phyloP scores from a whole-genome alignment of 2,888 invertebrate species.

The Brachylomia viminalis region DNA sequence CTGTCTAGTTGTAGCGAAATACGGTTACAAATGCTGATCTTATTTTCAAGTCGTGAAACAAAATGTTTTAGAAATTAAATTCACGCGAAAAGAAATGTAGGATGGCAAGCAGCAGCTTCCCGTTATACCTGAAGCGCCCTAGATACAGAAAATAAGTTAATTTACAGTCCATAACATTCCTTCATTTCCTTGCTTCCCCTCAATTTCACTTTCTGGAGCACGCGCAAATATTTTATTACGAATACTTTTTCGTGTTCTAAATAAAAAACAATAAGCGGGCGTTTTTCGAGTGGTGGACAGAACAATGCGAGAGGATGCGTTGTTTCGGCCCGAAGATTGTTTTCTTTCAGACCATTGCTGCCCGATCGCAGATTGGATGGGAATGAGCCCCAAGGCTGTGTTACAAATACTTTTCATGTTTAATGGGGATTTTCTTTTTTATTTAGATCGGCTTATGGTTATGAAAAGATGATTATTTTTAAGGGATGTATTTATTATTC shows the following conservation, averaged over 20 bases:
- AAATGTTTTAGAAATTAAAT: constrained; percentile 31
- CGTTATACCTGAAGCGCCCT: constrained; percentile 35
- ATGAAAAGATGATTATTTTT: constrained; percentile 4
- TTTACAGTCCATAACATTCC: constrained; percentile 47
- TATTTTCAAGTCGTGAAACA: constrained; percentile 11
- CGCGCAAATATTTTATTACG: constrained; percentile 62
- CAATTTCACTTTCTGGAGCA: constrained; percentile 65
- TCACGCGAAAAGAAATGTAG: not conserved
- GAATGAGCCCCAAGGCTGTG: constrained; percentile 75
- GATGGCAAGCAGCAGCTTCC: not conserved
- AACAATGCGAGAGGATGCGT: constrained; percentile 68
- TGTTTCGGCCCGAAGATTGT: constrained; percentile 80
- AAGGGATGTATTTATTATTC: not conserved
- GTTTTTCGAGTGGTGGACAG: constrained; percentile 62
- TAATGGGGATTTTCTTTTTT: constrained; percentile 38
- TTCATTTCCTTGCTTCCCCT: constrained; percentile 45
- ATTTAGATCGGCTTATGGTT: constrained; percentile 19
- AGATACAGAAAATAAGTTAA: constrained; percentile 47
- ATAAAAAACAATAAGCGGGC: constrained; percentile 74
- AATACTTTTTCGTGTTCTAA: constrained; percentile 70
- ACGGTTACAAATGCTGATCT: constrained; percentile 25
- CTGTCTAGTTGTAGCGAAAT: constrained; percentile 24
- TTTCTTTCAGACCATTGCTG: constrained; percentile 81
- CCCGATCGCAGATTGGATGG: constrained; percentile 79
- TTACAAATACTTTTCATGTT: constrained; percentile 61